Base-by-base conservation (phyloP, 2,888 invertebrate genomes). In the Cabera pusaria region DNA sequence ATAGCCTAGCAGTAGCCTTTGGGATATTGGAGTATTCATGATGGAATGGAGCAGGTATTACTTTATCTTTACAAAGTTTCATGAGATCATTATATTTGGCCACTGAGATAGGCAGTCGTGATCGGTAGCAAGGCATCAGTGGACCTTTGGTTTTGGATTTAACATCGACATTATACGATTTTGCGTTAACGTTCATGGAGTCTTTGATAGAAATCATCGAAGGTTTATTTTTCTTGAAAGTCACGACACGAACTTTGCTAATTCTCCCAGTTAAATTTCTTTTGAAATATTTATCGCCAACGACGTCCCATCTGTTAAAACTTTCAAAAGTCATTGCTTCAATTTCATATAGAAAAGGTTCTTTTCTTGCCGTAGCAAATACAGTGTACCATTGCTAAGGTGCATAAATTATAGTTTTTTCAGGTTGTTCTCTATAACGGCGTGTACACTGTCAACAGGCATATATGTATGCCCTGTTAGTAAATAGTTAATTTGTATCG, bases 301-400 rank as follows among this genome's bases (percentile, higher is more conserved):
- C 17, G 11, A 7, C 11, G 21, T 55, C 52, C 49, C 49, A 57
- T 39, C 25, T 53, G 1, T 49, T 27, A 40, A 59, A 56, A 19
- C 47, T 44, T 39, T 52, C 18, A 42, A 43, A 51, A 12, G 20
- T 31, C 24, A 47, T 19, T 17, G 6, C n/a, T 31, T 55, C 52
- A 18, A 56, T 55, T 0, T 49, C 24, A 10, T 47, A 56, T 3
- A 55, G 55, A 1, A 3, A 9, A 3, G 49, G 53, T 9, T 52
- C 31, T 24, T 57, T 28, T 41, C 57, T 44, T 8, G 59, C 55
- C 6, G 45, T 49, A 5, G 23, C 9, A 46, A 55, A 55, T n/a
- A 59, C 36, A 8, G 59, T 67, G 26, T 41, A 43, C 62, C 63
- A 66, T 49, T 67, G 61, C 16, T 64, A 66, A 29, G 64, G 64